These are phyloP conservation scores for Cheilosia pagana DNA, from an alignment of 2,888 invertebrate genomes.

Conservation along the genomic window DNA sequence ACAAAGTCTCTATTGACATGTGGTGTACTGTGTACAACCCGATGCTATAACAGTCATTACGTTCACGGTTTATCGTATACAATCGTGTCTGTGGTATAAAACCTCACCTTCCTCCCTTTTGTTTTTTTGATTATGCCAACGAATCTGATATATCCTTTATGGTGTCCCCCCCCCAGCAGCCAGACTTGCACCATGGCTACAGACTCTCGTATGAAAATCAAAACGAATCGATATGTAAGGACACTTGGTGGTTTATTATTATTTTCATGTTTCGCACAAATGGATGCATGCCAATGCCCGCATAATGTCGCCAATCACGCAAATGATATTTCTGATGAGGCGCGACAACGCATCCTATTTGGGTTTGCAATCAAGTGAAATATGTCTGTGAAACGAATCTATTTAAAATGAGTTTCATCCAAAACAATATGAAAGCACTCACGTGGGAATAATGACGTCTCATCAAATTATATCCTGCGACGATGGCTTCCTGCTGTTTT, in stretches of 20 bases:
- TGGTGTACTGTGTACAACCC: not conserved
- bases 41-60: not conserved
- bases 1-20: conserved; percentile 3
- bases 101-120: not conserved
- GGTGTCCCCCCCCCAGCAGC: not conserved
- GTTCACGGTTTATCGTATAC: not conserved
- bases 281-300: conserved; percentile 4
- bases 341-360: conserved; percentile 1
- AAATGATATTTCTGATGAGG: conserved; percentile 2
- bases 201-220: not conserved
- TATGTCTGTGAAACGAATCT: not conserved
- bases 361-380: not conserved
- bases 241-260: conserved; percentile 15
- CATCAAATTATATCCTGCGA: not conserved
- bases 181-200: not conserved
- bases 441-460: not conserved
- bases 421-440: not conserved
- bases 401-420: not conserved
- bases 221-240: not conserved
- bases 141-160: not conserved
- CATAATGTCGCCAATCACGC: not conserved
- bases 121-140: not conserved
- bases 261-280: not conserved
- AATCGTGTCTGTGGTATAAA: not conserved
- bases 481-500: conserved; percentile 2